Evolutionary conservation across 2,113 vertebrate genomes (phyloP), one percentile per base, ranked within the genome.

Genomic region (Apaloderma vittatum): DNA sequence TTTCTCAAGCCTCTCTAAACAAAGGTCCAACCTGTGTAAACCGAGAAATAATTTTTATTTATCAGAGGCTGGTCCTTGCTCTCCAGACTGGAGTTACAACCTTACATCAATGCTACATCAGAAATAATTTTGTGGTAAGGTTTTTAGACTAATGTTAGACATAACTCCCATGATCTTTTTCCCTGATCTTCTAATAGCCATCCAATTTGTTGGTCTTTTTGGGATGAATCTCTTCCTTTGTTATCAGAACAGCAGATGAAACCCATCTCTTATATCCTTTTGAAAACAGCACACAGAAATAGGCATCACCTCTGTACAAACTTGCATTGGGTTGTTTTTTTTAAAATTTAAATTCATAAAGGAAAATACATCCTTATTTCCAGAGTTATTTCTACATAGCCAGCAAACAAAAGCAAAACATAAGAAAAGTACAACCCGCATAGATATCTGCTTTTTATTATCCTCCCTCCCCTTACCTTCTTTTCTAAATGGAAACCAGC

Each of bases 401-500:
- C 34, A 92, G 49, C 24, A 23, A 80, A 78, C 8, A 36, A 43
- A 90, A 73, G 11, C 16, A 80, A 91, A 86, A 92, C 63, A n/a
- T 9, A 83, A 90, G 57, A 68, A 79, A 93, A 65, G 5, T 23
- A 62, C 23, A 36, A 8, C 52, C 55, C 1, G 0, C n/a, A 27
- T 26, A n/a, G 5, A 57, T 58, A 70, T 36, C 77, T 88, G 81
- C 16, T 83, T 90, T 94, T 86, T 36, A 45, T 90, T 48, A 68
- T 45, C 18, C 19, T 59, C 74, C 58, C 21, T 62, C 20, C 43
- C 6, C 8, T 74, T 29, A 79, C 30, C 32, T 93, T 15, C 18
- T 93, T 93, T 94, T 76, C 59, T 94, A 62, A 97, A 89, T 21
- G 48, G 45, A 15, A 94, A 86, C 32, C 49, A 86, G 36, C 21